Percentiles rank a stretch among this genome's conserved stretches.
These are phyloP conservation scores for Whitmania pigra DNA, from an alignment of 1,140 invertebrate species.

Conservation along the genomic window DNA sequence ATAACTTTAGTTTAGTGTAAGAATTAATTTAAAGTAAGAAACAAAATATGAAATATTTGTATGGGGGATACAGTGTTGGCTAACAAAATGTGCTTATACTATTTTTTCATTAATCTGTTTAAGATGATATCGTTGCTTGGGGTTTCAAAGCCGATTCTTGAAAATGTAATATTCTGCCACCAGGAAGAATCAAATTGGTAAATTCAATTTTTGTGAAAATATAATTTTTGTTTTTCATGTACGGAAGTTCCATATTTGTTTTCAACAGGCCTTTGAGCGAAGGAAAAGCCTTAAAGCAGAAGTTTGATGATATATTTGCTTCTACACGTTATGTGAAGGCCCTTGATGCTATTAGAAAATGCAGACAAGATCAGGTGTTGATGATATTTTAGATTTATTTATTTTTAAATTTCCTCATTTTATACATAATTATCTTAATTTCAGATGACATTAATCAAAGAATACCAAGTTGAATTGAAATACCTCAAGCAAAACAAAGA, in stretches of 20 bases:
- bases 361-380: slow-evolving; percentile 51
- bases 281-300: slow-evolving; percentile 79
- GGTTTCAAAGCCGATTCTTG: slow-evolving; percentile 83
- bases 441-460: slow-evolving; percentile 32
- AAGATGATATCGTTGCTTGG: slow-evolving; percentile 52
- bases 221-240: neutral
- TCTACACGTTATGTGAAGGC: slow-evolving; percentile 81
- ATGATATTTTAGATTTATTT: neutral
- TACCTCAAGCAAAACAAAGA: slow-evolving; percentile 38
- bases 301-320: slow-evolving; percentile 97
- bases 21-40: neutral
- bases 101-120: neutral
- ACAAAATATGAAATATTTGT: neutral
- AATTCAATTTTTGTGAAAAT: neutral
- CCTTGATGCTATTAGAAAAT: slow-evolving; percentile 63
- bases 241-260: neutral
- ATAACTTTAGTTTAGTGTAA: neutral
- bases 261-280: slow-evolving; percentile 69
- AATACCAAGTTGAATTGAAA: slow-evolving; percentile 34
- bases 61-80: neutral
- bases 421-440: too few relatives aligned
- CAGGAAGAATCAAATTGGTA: slow-evolving; percentile 91
- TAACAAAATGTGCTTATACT: neutral
- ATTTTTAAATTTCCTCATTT: too few relatives aligned
- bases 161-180: slow-evolving; percentile 95